phyloP scores from a whole-genome alignment of 2,113 vertebrate genomes.

The Boleophthalmus pectinirostris region DNA sequence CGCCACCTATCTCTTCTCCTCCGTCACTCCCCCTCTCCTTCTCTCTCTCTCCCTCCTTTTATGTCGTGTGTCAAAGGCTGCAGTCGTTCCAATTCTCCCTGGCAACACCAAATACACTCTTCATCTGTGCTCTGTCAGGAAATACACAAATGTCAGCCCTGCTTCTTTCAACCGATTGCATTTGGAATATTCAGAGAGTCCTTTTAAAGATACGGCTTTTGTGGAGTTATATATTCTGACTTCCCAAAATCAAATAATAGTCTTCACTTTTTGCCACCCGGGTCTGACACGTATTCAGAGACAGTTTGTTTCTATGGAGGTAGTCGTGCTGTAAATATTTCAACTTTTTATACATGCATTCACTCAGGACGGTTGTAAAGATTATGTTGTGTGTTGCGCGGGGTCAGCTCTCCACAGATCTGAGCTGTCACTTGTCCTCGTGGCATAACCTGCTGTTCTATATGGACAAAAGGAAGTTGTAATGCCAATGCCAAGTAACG shows the following conservation, averaged over 20 bases:
- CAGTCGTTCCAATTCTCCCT: slow-evolving; percentile 16
- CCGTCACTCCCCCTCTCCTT: neutral
- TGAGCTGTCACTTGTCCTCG: too few species aligned
- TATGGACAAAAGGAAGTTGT: too few species aligned
- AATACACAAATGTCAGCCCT: slow-evolving; percentile 27
- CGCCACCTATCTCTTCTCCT: neutral
- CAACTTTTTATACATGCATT: too few species aligned
- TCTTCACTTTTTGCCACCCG: slow-evolving; percentile 20
- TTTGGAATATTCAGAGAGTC: slow-evolving; percentile 13
- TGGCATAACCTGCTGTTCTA: too few species aligned
- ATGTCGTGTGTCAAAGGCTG: slow-evolving; percentile 7
- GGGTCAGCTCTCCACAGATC: too few species aligned
- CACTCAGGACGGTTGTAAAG: too few species aligned
- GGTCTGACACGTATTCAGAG: slow-evolving; percentile 26
- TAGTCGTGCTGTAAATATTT: too few species aligned
- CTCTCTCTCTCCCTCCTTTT: neutral
- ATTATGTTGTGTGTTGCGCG: too few species aligned
- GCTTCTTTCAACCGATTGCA: slow-evolving; percentile 20
- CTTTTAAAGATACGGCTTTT: neutral
- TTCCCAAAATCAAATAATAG: neutral
- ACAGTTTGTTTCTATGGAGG: neutral
- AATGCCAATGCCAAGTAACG: too few species aligned
- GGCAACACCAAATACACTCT: slow-evolving; percentile 15
- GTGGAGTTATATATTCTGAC: slow-evolving; percentile 4
- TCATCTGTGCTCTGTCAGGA: slow-evolving; percentile 28